Percentiles rank a stretch among this genome's conserved stretches.
Evolutionary conservation across 2,797 vertebrate species (phyloP).

Genomic region (Sandelia bainsii): DNA sequence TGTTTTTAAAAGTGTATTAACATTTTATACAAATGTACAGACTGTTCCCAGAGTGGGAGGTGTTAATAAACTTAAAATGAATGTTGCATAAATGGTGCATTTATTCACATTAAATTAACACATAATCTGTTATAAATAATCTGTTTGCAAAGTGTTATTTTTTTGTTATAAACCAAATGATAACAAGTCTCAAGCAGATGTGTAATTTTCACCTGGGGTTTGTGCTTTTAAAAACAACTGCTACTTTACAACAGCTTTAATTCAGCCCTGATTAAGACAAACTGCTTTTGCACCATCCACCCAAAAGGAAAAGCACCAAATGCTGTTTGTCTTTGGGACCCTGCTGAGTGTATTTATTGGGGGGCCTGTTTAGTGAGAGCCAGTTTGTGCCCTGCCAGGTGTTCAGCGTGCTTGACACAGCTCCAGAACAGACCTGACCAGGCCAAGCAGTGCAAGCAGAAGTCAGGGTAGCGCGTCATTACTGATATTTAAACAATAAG

Average conservation of each 20-base stretch:
- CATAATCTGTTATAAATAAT: too few relatives aligned
- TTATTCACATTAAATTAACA: too few relatives aligned
- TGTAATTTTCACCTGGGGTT: conserved; percentile 30
- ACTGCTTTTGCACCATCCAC: conserved; percentile 61
- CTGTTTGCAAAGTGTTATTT: neutral
- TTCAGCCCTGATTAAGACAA: conserved; percentile 71
- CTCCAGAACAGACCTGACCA: conserved; percentile 45
- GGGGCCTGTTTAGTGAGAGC: conserved; percentile 74
- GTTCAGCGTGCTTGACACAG: conserved; percentile 63
- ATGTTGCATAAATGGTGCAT: too few relatives aligned
- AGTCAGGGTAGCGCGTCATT: conserved; percentile 33
- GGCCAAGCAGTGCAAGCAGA: conserved; percentile 42
- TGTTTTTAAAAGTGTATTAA: too few relatives aligned
- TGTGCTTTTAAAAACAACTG: conserved; percentile 45
- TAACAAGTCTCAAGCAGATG: conserved; percentile 20
- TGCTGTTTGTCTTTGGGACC: conserved; percentile 76
- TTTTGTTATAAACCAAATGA: neutral
- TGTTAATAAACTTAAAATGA: neutral
- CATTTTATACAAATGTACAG: too few relatives aligned
- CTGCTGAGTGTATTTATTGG: conserved; percentile 82
- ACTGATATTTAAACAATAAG: conserved; percentile 64
- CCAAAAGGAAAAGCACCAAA: conserved; percentile 77
- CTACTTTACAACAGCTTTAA: conserved; percentile 60
- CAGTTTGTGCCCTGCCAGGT: conserved; percentile 71
- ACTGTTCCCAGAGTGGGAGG: too few relatives aligned